These are phyloP conservation scores for Mesorhabditis spiculigera DNA, from an alignment of 2,888 invertebrate species.

Conservation along the genomic window DNA sequence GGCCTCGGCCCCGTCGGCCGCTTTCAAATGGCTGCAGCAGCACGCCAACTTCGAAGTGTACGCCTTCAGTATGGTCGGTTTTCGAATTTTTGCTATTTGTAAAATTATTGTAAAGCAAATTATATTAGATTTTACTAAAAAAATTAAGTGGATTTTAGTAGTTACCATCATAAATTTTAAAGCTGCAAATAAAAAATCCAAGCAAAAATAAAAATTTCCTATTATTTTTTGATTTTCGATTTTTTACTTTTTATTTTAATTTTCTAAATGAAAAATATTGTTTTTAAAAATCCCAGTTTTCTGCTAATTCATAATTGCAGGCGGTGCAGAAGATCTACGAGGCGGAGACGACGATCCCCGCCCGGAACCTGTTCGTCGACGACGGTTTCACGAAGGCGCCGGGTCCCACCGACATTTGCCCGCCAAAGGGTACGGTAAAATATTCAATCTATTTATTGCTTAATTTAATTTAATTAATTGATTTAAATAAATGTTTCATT, in stretches of 20 bases:
- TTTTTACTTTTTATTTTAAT: no score
- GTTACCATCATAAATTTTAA: no score
- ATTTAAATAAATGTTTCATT: no score
- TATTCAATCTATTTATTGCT: not conserved
- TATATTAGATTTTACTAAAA: not conserved
- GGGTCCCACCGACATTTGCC: not conserved
- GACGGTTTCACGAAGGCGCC: not conserved
- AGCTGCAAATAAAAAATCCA: no score
- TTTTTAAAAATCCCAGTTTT: not conserved
- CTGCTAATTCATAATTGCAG: not conserved
- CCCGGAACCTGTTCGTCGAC: not conserved
- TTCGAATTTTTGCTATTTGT: no score
- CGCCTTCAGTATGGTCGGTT: slow-evolving; percentile 18
- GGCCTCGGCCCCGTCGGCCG: not conserved
- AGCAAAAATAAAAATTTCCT: no score
- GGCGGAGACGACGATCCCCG: not conserved
- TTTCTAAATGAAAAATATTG: no score
- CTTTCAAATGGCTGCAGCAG: slow-evolving; percentile 17
- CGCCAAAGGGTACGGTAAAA: not conserved
- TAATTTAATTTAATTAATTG: no score
- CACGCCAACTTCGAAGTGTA: slow-evolving; percentile 24
- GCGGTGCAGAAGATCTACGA: not conserved
- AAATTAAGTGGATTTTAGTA: not conserved
- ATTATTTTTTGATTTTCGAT: no score
- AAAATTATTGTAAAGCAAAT: no score